Conservation (phyloP, 2,113 vertebrate genomes). For the Gymnocephalus cernua region DNA sequence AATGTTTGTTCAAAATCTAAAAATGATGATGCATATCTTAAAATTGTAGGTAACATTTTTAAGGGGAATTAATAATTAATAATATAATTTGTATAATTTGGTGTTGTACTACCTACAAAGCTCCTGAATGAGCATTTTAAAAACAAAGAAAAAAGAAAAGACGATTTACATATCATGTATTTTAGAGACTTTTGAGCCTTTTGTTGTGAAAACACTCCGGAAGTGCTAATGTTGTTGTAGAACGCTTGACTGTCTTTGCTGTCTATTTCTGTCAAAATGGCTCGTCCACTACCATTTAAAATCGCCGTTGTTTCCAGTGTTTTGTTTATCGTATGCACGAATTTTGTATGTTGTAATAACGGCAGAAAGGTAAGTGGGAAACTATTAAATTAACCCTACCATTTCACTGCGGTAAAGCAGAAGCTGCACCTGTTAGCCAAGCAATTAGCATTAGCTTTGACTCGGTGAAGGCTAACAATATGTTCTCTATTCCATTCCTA, state of each 20-base stretch:
- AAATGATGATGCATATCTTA: background rate
- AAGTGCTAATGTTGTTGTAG: background rate
- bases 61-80: background rate
- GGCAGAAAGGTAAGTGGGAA: constrained; percentile 78
- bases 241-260: constrained; percentile 23
- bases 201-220: constrained; percentile 49
- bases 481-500: background rate
- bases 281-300: constrained; percentile 17
- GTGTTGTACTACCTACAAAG: background rate
- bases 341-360: constrained; percentile 73
- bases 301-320: constrained; percentile 40
- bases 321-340: constrained; percentile 44
- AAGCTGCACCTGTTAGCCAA: constrained; percentile 12
- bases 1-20: background rate
- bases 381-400: accelerated
- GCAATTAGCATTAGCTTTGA: constrained; percentile 52
- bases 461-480: constrained; percentile 17
- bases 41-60: background rate
- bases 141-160: background rate
- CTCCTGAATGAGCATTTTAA: background rate
- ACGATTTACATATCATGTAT: background rate
- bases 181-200: background rate
- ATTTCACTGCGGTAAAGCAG: background rate
- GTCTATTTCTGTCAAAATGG: constrained; percentile 65
- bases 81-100: background rate